Evolutionary conservation across 1,140 invertebrate species (phyloP), one percentile per base, ranked within the genome.

Genomic region (Drosophila tropicalis): DNA sequence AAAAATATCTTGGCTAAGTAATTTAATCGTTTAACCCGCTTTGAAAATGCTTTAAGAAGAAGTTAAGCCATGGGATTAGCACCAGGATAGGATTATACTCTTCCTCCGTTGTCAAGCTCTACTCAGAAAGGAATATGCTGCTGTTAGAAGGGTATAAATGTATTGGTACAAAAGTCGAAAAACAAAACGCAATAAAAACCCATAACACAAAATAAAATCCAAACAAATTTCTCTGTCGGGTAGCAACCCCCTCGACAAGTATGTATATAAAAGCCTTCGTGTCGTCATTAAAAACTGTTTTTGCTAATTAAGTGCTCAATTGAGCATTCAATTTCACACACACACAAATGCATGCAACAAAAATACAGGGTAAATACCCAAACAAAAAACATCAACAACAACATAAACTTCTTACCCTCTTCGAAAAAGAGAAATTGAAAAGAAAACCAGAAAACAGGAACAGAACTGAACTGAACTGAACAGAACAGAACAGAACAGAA

Each of bases 241-340:
- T 58, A 68, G 19, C 19, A 54, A 58, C 44, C 68, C 63, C 55
- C 62, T 63, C 62, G 67, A 47, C 71, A 66, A 78, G 77, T 72
- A 73, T 62, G 77, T 67, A 70, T 58, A 87, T 78, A 90, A 90
- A 82, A 90, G 79, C 86, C 74, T 90, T 87, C 82, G 86, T 90
- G 86, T 83, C 86, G 82, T 90, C 86, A 90, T 90, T 90, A 90
- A 90, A 90, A 90, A 90, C 85, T 90, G 81, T 90, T 90, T 90
- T 90, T 90, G 89, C 86, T 90, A 90, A 90, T 90, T 90, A 90
- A 90, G 86, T 87, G 83, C 86, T 90, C 86, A 90, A 90, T 90
- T 90, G 85, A 90, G 83, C 86, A 90, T 90, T 90, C 87, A 90
- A 90, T 90, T 90, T 82, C 80, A 78, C 67, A 83, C 67, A 76